Evolutionary conservation across 2,888 invertebrate species (phyloP).

Genomic region (Agrochola macilenta): DNA sequence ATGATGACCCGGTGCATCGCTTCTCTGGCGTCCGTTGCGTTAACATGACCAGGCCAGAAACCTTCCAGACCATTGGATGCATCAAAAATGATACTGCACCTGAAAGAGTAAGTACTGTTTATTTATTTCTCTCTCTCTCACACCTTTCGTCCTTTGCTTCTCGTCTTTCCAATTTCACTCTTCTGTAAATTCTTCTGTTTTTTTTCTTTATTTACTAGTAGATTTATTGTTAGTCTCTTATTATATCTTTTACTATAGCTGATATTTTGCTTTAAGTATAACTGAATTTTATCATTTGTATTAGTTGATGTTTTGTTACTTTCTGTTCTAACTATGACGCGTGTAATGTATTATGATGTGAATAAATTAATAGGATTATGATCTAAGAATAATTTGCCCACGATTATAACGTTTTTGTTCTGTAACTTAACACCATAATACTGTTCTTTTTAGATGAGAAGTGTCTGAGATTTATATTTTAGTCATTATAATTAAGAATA

Average conservation of each 20-base stretch:
- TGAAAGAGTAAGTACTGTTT: constrained; percentile 69
- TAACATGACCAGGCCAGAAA: constrained; percentile 76
- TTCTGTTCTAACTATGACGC: background rate
- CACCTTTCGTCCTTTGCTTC: background rate
- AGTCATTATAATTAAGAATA: background rate
- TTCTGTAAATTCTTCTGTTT: background rate
- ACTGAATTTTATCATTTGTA: background rate
- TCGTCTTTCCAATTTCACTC: background rate
- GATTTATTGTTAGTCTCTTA: background rate
- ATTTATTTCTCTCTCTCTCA: background rate
- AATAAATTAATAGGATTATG: background rate
- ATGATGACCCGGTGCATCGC: constrained; percentile 77
- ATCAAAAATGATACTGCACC: constrained; percentile 71
- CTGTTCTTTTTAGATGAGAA: background rate
- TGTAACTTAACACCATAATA: background rate
- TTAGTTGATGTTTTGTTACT: too few relatives aligned
- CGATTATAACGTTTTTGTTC: background rate
- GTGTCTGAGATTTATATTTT: background rate
- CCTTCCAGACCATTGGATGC: constrained; percentile 75
- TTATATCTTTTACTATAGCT: background rate
- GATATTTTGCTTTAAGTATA: background rate
- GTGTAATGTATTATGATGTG: background rate
- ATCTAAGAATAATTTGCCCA: background rate
- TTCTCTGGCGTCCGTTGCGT: constrained; percentile 75
- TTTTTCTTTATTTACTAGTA: background rate